These are phyloP conservation scores for Dinocampus coccinellae DNA, from an alignment of 2,888 invertebrate species.

Conservation along the genomic window DNA sequence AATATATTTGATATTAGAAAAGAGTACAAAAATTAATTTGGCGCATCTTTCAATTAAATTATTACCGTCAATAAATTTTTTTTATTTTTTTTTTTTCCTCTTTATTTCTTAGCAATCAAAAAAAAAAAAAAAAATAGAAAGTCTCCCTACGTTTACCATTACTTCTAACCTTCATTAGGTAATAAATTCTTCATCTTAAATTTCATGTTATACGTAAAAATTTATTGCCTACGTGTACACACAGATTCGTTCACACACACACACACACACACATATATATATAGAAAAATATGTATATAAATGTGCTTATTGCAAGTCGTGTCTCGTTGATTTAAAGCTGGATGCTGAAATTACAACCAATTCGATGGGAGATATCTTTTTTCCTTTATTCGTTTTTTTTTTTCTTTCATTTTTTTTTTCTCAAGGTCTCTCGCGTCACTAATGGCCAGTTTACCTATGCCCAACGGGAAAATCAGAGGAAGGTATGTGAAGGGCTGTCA, in stretches of 20 bases:
- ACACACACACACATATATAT: not conserved
- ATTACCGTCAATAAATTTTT: too few species aligned
- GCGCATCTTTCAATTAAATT: conserved; percentile 9
- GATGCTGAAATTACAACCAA: conserved; percentile 38
- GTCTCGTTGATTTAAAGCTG: conserved; percentile 33
- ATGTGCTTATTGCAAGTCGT: conserved; percentile 33
- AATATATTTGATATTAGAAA: not conserved
- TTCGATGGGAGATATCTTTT: conserved; percentile 66
- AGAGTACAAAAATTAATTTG: conserved; percentile 13
- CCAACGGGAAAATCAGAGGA: conserved; percentile 76
- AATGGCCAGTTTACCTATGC: conserved; percentile 77
- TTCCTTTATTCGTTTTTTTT: conserved; percentile 54
- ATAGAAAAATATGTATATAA: too few species aligned
- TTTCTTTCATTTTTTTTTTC: conserved; percentile 73
- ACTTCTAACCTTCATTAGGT: not conserved
- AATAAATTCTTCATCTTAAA: not conserved
- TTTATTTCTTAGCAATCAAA: too few species aligned
- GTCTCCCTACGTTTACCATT: not conserved
- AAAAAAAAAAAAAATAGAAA: too few species aligned
- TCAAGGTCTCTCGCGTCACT: conserved; percentile 77
- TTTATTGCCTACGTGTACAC: not conserved
- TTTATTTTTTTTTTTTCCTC: too few species aligned
- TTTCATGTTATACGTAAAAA: conserved; percentile 37
- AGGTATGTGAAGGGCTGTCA: conserved; percentile 62
- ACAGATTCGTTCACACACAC: not conserved